Evolutionary conservation across 2,888 invertebrate species (phyloP).

Genomic region (Eristalis arbustorum): DNA sequence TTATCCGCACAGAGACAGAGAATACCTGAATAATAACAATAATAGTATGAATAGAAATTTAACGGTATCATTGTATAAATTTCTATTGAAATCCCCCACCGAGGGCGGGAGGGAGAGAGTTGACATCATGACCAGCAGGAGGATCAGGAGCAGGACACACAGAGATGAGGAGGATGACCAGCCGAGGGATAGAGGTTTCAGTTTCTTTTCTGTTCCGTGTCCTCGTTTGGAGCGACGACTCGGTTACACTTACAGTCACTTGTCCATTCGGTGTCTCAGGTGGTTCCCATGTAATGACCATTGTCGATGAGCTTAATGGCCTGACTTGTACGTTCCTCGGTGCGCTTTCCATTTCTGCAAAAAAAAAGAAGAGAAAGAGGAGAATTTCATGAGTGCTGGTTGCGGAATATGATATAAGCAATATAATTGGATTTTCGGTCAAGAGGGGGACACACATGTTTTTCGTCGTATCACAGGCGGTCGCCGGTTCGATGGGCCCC

Average conservation of each 20-base stretch:
- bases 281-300: constrained; percentile 99
- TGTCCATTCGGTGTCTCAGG: constrained; percentile 98
- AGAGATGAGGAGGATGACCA: background rate
- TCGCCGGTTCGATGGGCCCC: background rate
- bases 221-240: background rate
- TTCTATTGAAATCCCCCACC: constrained; percentile 46
- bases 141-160: background rate
- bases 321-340: constrained; percentile 96
- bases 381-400: background rate
- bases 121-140: constrained; percentile 26
- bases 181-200: too few species aligned
- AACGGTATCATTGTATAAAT: constrained; percentile 61
- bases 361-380: constrained; percentile 3
- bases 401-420: constrained; percentile 5
- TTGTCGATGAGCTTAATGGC: constrained; percentile 95
- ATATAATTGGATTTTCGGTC: constrained; percentile 3
- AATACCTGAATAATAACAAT: constrained; percentile 59
- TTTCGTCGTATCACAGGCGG: background rate
- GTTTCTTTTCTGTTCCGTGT: background rate
- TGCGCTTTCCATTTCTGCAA: constrained; percentile 94
- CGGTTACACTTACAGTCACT: constrained; percentile 89
- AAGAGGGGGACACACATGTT: background rate
- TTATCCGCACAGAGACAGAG: background rate
- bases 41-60: constrained; percentile 66
- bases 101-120: constrained; percentile 9